These are phyloP conservation scores for Hylaeus volcanicus DNA, from an alignment of 1,140 invertebrate genomes.

Conservation along the genomic window DNA sequence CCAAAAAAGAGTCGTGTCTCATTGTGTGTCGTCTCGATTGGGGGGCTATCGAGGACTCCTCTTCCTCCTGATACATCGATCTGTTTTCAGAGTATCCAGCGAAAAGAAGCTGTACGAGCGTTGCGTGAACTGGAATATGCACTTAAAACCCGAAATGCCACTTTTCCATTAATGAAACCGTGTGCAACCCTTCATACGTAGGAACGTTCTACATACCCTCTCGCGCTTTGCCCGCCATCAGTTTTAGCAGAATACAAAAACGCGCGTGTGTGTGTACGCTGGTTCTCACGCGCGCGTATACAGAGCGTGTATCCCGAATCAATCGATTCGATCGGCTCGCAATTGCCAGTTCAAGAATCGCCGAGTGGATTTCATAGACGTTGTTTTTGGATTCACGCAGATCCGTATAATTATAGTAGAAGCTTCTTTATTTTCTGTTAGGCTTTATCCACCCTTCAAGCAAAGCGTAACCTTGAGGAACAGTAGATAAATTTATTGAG, in stretches of 20 bases:
- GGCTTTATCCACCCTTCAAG: too few species aligned
- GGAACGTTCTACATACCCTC: conserved; percentile 40
- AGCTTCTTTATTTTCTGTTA: too few species aligned
- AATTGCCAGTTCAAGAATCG: conserved; percentile 33
- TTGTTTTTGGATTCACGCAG: background rate
- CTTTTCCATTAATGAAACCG: conserved; percentile 77
- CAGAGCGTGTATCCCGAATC: conserved; percentile 25
- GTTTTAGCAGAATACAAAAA: conserved; percentile 38
- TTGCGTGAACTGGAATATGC: conserved; percentile 72
- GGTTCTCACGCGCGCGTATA: background rate
- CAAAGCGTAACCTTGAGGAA: too few species aligned
- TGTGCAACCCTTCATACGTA: conserved; percentile 73
- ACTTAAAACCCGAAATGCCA: conserved; percentile 78
- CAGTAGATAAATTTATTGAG: too few species aligned
- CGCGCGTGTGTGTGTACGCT: background rate
- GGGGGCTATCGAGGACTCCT: too few species aligned
- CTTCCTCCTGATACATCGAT: conserved; percentile 22
- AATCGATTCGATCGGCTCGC: conserved; percentile 37
- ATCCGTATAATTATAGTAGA: conserved; percentile 6
- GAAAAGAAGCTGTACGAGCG: conserved; percentile 52
- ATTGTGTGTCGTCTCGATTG: background rate
- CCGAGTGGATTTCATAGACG: conserved; percentile 9
- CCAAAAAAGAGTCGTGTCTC: background rate
- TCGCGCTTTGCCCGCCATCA: background rate
- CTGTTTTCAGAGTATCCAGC: conserved; percentile 37